Evolutionary conservation across 2,113 vertebrate genomes (phyloP), one percentile per base, ranked within the genome.

Genomic region (Pyrgilauda ruficollis): DNA sequence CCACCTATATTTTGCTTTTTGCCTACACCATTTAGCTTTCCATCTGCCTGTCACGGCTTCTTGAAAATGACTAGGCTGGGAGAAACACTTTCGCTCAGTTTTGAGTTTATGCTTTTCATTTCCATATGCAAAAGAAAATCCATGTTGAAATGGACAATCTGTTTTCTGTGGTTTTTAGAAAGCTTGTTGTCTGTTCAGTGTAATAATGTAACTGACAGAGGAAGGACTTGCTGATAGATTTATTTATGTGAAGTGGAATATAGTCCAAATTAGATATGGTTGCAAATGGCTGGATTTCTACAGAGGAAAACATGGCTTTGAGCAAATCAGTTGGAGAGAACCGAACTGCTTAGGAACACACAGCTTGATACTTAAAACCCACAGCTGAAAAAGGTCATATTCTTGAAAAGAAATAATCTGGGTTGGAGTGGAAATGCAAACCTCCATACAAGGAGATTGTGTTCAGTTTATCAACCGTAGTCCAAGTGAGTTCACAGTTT

Each of bases 111-210:
- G 26, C 33, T 39, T 41, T 84, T 93, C 88, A 92, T 89, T 92
- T 96, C 61, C 93, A 76, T 93, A 56, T 87, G 58, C 59, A 76
- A 52, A 77, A 92, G 39, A 83, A 93, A 94, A 92, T 72, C 64
- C 73, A 72, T 89, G 90, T 90, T 90, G 89, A 92, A 95, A 90
- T 61, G 47, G 56, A 72, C 76, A 89, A 94, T 72, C 52, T 62
- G 28, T 88, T 94, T 89, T 93, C 82, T 93, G 59, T 59, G 58
- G 50, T 13, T 95, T 90, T 90, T 55, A 67, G 79, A 84, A 93
- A 77, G 73, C 63, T 80, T 80, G 33, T 58, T 19, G 78, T 93
- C 59, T 86, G 39, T 73, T 81, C 61, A 33, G 27, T 87, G 7
- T 35, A 69, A 61, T 81, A 88, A 43, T 58, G 22, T 64, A 53